Conservation (phyloP, 64 coral and sea anemone species). For the Anthopleura sola region DNA sequence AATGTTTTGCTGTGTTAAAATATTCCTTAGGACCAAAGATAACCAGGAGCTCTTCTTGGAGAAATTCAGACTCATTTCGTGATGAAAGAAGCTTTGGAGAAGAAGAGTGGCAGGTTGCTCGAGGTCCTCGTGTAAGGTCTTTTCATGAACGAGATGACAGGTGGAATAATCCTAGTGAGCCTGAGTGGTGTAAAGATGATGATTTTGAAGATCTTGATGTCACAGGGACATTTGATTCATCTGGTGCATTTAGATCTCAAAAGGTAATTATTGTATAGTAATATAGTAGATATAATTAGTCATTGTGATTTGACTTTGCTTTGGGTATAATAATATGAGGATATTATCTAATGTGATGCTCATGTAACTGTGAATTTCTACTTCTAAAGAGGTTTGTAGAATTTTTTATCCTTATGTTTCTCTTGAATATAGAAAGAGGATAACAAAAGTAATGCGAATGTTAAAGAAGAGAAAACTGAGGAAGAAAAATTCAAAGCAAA, state of each 20-base stretch:
- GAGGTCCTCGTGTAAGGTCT: constrained; percentile 43
- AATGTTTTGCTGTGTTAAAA: neutral
- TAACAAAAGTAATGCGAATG: neutral
- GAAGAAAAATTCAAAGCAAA: neutral
- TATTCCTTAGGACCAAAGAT: constrained; percentile 14
- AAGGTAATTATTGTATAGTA: too few species aligned
- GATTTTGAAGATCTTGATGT: constrained; percentile 75
- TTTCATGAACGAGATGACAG: constrained; percentile 61
- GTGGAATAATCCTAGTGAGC: constrained; percentile 39
- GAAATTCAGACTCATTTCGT: constrained; percentile 34
- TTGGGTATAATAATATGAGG: too few species aligned
- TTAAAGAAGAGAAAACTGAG: neutral
- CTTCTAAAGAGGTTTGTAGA: too few species aligned
- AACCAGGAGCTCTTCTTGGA: constrained; percentile 38
- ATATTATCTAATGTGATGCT: too few species aligned
- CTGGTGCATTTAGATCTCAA: constrained; percentile 55
- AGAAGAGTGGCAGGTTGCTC: constrained; percentile 43
- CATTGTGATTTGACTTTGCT: neutral
- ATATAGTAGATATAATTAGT: neutral
- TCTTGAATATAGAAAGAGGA: neutral
- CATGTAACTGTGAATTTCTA: neutral
- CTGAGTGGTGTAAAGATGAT: constrained; percentile 91
- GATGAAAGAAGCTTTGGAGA: constrained; percentile 39
- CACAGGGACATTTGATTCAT: constrained; percentile 80
- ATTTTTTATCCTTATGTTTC: neutral